phyloP scores from a whole-genome alignment of 2,113 vertebrate species.

The Chauna torquata region DNA sequence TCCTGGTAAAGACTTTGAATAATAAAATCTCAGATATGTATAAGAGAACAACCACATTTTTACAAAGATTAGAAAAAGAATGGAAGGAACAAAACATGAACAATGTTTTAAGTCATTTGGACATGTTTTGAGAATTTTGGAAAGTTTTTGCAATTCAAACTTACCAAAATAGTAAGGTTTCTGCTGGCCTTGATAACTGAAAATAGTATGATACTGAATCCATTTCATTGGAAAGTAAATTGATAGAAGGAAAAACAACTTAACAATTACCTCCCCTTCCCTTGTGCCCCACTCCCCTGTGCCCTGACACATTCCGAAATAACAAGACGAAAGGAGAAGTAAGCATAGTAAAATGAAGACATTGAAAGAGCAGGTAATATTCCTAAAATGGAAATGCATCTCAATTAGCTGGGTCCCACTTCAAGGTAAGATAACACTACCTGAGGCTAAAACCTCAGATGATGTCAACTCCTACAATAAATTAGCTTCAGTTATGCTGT shows the following conservation, averaged over 20 bases:
- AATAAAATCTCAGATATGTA: neutral
- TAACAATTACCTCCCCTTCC: neutral
- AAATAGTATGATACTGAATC: neutral
- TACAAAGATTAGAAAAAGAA: neutral
- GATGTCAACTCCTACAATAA: neutral
- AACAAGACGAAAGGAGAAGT: neutral
- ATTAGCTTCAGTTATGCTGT: neutral
- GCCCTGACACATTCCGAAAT: neutral
- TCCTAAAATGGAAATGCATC: neutral
- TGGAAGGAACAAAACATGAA: rapidly evolving
- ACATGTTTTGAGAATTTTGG: too few species aligned
- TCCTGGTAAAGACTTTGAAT: neutral
- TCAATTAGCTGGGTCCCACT: neutral
- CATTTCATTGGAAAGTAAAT: neutral
- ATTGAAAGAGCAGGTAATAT: neutral
- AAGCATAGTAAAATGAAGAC: neutral
- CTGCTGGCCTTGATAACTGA: neutral
- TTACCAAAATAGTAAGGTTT: neutral
- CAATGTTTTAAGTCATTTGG: neutral
- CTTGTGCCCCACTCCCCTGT: too few species aligned
- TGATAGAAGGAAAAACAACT: neutral
- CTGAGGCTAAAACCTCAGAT: neutral
- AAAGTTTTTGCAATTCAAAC: neutral
- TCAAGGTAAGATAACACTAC: neutral
- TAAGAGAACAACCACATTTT: neutral